Base-by-base conservation (phyloP, 2,888 invertebrate genomes). In the Cheilosia grossa region DNA sequence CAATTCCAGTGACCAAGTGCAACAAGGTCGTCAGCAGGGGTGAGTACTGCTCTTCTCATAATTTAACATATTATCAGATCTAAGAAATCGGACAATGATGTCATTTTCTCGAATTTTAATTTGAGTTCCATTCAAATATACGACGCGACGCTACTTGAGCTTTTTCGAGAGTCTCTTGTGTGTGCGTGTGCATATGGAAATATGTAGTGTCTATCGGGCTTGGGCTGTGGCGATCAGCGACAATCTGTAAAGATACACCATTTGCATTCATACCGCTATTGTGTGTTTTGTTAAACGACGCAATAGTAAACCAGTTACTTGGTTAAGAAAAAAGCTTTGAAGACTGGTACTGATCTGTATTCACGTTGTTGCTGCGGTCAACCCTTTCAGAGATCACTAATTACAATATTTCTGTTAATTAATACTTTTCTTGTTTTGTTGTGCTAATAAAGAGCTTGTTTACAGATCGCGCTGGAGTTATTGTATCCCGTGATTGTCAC, bases 401-500 rank as follows among this genome's bases (percentile, higher is more conserved):
- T 70, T 37, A 17, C 10, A 44, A 19, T 42, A 6, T 30, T 40
- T 58, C 40, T 6, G 13, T 37, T 37, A 37, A 37, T 37, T 3
- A 37, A 37, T 37, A 13, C 1, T 13, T 15, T 69, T 61, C n/a
- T 53, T 42, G 4, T 27, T 33, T 70, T 70, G 1, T 53, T n/a
- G 51, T 10, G 7, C n/a, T 44, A n/a, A 44, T 37, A 19, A 13
- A 10, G 37, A 44, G 37, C 58, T n/a, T 44, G 21, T 10, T 77
- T 87, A 10, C 70, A 89, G 91, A 91, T 87, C 89, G 89, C 47
- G 91, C 91, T 51, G 91, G 91, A 40, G 73, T 75, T 2, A 91
- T 91, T 75, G 88, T 90, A 0, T 90, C 91, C 0, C 91, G 91
- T 42, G 91, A 90, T 63, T 91, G 91, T 53, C 91, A 91, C 86